Conservation (phyloP, 2,797 vertebrate genomes). For the Tangara arthus region DNA sequence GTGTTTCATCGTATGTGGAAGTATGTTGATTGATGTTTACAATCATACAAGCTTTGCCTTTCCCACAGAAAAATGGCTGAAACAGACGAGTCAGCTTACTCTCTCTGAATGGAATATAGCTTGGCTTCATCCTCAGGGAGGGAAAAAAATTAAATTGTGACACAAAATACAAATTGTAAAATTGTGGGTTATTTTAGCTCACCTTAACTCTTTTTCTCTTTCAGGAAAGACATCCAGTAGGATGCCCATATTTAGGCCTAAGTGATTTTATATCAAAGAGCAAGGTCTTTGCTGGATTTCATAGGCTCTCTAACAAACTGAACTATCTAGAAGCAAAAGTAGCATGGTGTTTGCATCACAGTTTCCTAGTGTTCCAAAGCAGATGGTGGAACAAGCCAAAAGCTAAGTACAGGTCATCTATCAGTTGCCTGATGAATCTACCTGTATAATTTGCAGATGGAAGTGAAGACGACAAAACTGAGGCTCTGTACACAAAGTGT, state of each 20-base stretch:
- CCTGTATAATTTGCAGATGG: not conserved
- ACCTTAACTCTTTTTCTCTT: not conserved
- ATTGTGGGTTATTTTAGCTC: not conserved
- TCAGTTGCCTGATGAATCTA: not conserved
- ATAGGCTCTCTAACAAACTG: not conserved
- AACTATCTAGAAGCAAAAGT: not conserved
- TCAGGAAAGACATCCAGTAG: not conserved
- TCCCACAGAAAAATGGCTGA: slow-evolving; percentile 87
- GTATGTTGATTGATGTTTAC: slow-evolving; percentile 89
- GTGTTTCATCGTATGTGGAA: slow-evolving; percentile 87
- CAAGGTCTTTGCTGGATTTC: not conserved
- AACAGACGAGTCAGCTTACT: slow-evolving; percentile 91
- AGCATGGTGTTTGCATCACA: not conserved
- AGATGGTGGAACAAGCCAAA: not conserved
- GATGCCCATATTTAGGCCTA: not conserved
- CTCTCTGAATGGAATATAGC: slow-evolving; percentile 88
- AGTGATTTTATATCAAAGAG: not conserved
- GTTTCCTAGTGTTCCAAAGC: not conserved
- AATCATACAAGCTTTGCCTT: slow-evolving; percentile 87
- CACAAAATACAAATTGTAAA: not conserved
- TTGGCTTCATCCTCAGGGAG: slow-evolving; percentile 72
- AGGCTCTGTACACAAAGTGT: not conserved
- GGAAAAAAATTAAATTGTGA: not conserved
- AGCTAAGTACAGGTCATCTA: not conserved
- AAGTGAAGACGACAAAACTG: not conserved